phyloP scores from a whole-genome alignment of 2,113 vertebrate species.

The Cyanistes caeruleus region DNA sequence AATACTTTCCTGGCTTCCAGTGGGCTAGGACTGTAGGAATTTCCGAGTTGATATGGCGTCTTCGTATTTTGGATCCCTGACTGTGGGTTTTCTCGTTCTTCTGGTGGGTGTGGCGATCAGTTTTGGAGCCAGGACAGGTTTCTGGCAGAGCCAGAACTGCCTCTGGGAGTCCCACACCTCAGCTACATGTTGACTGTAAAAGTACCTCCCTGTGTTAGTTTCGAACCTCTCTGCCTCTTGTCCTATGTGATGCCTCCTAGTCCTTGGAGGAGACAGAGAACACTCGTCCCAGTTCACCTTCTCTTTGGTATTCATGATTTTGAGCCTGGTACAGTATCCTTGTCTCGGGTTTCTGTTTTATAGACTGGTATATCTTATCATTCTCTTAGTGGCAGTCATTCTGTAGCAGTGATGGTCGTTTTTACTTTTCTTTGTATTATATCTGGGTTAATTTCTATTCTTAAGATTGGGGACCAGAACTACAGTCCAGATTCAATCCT shows the following conservation, averaged over 20 bases:
- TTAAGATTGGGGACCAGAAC: background rate
- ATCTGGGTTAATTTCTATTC: background rate
- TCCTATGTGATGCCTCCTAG: background rate
- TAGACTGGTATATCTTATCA: background rate
- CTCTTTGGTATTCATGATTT: background rate
- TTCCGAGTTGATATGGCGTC: fast-evolving
- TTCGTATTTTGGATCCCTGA: background rate
- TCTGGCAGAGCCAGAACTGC: background rate
- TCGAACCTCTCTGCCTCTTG: background rate
- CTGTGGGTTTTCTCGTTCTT: background rate
- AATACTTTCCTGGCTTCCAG: background rate
- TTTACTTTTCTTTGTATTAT: background rate
- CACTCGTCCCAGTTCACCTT: background rate
- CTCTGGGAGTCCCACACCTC: background rate
- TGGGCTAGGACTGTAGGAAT: background rate
- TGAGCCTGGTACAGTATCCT: background rate
- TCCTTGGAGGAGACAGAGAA: background rate
- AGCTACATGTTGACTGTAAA: background rate
- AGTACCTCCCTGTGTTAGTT: background rate
- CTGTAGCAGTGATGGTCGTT: background rate
- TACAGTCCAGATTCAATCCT: background rate
- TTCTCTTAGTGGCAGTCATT: background rate
- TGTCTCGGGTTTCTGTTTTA: background rate
- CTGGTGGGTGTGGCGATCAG: fast-evolving
- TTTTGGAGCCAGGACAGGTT: background rate